Conservation (phyloP, 1,140 invertebrate species). For the Hyphantria cunea region DNA sequence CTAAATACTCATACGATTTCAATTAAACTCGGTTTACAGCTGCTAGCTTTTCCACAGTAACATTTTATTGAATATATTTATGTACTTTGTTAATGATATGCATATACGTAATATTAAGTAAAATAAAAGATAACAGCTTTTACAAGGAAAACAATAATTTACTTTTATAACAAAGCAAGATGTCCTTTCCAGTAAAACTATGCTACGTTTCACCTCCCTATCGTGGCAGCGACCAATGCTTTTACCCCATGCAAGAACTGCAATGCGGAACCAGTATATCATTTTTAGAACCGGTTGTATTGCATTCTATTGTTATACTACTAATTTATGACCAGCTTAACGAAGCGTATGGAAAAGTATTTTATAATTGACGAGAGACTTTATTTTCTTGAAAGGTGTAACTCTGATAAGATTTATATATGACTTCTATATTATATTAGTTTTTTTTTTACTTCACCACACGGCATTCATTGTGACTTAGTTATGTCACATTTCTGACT, state of each 20-base stretch:
- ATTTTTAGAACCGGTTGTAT: slow-evolving; percentile 69
- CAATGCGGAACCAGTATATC: slow-evolving; percentile 75
- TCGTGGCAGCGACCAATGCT: slow-evolving; percentile 14
- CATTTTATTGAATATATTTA: not conserved
- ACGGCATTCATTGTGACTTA: too few species aligned
- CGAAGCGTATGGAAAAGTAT: slow-evolving; percentile 38
- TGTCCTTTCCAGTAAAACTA: slow-evolving; percentile 14
- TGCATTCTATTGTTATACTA: slow-evolving; percentile 66
- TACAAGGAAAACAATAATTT: too few species aligned
- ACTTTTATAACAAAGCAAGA: too few species aligned
- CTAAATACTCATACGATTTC: too few species aligned
- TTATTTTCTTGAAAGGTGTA: slow-evolving; percentile 10
- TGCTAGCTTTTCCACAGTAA: too few species aligned
- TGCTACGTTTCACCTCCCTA: slow-evolving; percentile 20
- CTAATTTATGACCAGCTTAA: slow-evolving; percentile 63
- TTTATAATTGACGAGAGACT: slow-evolving; percentile 10
- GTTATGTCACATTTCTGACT: too few species aligned
- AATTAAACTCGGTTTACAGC: not conserved
- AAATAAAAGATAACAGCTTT: not conserved
- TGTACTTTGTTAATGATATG: too few species aligned
- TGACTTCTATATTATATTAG: too few species aligned
- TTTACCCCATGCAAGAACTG: slow-evolving; percentile 71
- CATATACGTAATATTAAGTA: too few species aligned
- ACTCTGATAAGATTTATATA: slow-evolving; percentile 6
- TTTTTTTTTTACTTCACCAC: too few species aligned